These are phyloP conservation scores for Drosophila kanapiae DNA, from an alignment of 1,140 invertebrate genomes.

Conservation along the genomic window DNA sequence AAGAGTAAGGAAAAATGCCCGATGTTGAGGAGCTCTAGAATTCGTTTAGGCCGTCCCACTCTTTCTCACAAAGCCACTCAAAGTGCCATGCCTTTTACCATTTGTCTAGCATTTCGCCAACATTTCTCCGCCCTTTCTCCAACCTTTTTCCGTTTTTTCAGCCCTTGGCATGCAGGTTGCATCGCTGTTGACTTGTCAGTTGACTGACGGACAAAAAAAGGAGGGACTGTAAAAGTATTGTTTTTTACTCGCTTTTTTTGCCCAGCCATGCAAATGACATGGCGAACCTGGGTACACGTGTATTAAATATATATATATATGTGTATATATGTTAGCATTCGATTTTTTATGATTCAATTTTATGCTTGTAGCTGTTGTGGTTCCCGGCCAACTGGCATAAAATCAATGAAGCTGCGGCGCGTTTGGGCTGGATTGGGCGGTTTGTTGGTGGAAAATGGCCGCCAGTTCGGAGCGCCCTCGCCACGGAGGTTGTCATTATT, in stretches of 20 bases:
- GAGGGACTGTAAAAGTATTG: conserved; percentile 22
- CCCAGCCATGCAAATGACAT: conserved; percentile 61
- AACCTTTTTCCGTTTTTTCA: conserved; percentile 7
- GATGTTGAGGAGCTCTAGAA: conserved; percentile 51
- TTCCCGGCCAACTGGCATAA: conserved; percentile 61
- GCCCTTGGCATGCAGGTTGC: conserved; percentile 60
- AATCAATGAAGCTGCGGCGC: conserved; percentile 73
- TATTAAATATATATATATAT: conserved; percentile 23
- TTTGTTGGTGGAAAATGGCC: conserved; percentile 41
- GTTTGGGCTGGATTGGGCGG: conserved; percentile 11
- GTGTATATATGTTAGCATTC: conserved; percentile 28
- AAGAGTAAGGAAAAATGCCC: conserved; percentile 31
- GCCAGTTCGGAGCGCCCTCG: conserved; percentile 26
- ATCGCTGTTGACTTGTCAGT: conserved; percentile 71
- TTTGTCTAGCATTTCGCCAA: conserved; percentile 30
- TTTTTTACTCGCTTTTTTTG: conserved; percentile 22
- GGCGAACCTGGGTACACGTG: conserved; percentile 43
- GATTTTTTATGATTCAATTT: conserved; percentile 72
- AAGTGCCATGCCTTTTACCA: conserved; percentile 23
- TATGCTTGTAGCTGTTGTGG: conserved; percentile 60
- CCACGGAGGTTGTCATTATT: conserved; percentile 68
- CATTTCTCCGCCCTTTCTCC: conserved; percentile 21
- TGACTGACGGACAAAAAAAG: conserved; percentile 45
- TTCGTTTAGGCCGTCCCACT: conserved; percentile 42
- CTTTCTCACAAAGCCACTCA: conserved; percentile 32